Conservation (phyloP, 2,113 vertebrate species). For the Thomomys bottae region DNA sequence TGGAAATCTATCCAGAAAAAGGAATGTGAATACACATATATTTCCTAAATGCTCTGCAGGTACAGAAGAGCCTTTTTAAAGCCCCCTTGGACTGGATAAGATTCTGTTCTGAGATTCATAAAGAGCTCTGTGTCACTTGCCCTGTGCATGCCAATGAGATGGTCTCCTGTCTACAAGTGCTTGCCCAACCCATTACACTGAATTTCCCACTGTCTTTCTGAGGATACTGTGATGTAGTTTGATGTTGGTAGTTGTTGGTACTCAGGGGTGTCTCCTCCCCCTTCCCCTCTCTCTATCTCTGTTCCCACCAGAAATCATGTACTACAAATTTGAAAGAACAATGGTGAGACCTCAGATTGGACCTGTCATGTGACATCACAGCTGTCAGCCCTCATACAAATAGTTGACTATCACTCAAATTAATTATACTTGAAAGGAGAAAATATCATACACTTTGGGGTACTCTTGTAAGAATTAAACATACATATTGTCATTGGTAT, state of each 20-base stretch:
- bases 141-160: background rate
- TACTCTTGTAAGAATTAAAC: constrained; percentile 15
- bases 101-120: background rate
- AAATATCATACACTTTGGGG: background rate
- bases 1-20: background rate
- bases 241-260: background rate
- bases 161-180: background rate
- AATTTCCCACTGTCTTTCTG: background rate
- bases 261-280: no score
- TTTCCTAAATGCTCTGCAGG: background rate
- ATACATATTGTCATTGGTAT: background rate
- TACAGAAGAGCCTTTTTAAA: background rate
- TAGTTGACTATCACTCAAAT: background rate
- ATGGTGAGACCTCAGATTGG: background rate
- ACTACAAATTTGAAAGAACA: background rate
- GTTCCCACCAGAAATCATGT: background rate
- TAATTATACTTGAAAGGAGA: background rate
- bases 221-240: background rate
- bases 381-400: background rate
- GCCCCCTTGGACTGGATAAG: background rate
- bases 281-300: no score
- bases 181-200: background rate
- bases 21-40: background rate
- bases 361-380: background rate
- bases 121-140: background rate